Evolutionary conservation across 2,113 vertebrate species (phyloP).

Genomic region (Galemys pyrenaicus): DNA sequence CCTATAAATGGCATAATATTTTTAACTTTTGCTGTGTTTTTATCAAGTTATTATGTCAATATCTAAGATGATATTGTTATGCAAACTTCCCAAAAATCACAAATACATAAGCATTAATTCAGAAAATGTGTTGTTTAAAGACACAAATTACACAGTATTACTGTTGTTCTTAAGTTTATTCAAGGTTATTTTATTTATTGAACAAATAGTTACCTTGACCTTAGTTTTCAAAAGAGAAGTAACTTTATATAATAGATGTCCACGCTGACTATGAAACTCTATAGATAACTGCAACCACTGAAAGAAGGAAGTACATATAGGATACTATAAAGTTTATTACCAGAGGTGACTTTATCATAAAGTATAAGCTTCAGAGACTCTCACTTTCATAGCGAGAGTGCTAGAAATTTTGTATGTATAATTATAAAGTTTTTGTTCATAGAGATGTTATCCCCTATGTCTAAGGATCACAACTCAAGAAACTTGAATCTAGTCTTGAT

Average conservation of each 20-base stretch:
- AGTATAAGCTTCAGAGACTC: background rate
- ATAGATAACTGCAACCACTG: background rate
- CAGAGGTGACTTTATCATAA: background rate
- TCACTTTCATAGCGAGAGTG: background rate
- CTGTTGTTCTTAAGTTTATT: background rate
- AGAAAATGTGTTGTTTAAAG: constrained; percentile 13
- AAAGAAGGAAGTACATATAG: background rate
- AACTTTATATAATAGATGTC: background rate
- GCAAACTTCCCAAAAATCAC: background rate
- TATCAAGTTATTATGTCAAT: background rate
- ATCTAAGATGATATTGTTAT: constrained; percentile 14
- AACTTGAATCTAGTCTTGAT: background rate
- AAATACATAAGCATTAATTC: background rate
- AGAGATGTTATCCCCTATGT: background rate
- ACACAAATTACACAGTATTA: background rate
- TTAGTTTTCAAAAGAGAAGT: constrained; percentile 17
- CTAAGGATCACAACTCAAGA: background rate
- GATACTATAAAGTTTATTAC: background rate
- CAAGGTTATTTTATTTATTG: background rate
- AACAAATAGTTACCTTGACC: background rate
- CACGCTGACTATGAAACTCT: background rate
- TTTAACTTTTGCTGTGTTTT: background rate
- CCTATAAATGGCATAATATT: background rate
- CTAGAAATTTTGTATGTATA: background rate
- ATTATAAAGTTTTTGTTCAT: background rate